Evolutionary conservation across 2,797 vertebrate species (phyloP).

Genomic region (Gallirallus australis): DNA sequence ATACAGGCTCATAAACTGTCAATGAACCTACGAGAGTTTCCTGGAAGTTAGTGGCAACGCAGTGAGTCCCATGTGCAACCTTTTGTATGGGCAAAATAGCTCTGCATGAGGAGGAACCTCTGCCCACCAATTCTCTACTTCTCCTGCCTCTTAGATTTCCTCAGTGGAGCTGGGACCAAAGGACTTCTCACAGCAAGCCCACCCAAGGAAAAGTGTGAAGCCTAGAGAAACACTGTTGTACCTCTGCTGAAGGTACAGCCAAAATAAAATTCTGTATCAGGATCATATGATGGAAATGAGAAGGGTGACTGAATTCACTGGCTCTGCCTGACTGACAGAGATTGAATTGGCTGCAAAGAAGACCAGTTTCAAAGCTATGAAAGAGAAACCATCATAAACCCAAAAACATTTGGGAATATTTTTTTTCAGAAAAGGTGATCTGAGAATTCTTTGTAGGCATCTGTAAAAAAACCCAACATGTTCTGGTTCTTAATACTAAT

Average conservation of each 20-base stretch:
- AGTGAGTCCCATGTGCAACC: neutral
- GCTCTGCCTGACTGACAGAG: conserved; percentile 66
- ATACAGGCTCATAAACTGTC: neutral
- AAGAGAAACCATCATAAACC: conserved; percentile 1
- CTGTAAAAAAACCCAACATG: neutral
- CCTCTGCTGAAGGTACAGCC: neutral
- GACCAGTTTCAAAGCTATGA: conserved; percentile 60
- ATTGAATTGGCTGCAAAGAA: conserved; percentile 49
- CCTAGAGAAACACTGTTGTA: neutral
- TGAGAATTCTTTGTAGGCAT: neutral
- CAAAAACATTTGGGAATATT: neutral
- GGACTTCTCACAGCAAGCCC: neutral
- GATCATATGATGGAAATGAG: conserved; percentile 12
- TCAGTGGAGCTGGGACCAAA: neutral
- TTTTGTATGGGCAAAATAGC: neutral
- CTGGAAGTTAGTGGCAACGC: neutral
- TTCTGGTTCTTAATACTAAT: neutral
- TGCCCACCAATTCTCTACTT: neutral
- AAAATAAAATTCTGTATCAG: neutral
- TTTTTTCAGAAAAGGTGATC: conserved; percentile 64
- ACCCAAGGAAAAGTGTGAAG: neutral
- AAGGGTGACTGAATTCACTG: conserved; percentile 66
- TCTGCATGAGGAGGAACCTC: neutral
- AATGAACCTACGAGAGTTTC: neutral
- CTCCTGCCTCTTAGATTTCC: neutral